Base-by-base conservation (phyloP, 2,888 invertebrate species). In the Phortica okadai region DNA sequence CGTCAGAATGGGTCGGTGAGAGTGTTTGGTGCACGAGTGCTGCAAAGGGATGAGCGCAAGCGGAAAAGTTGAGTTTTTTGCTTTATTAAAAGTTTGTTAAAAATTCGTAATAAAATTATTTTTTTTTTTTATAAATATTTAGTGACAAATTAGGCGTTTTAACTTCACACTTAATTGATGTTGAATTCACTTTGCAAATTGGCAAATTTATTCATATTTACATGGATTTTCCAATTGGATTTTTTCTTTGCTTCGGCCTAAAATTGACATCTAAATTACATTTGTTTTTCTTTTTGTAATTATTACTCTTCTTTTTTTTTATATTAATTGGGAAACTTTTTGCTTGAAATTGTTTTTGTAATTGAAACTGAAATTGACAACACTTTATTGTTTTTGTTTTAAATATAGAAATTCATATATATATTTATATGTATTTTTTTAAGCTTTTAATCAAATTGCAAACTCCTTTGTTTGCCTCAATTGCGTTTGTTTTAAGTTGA, bases 301-400 rank as follows among this genome's bases (percentile, higher is more conserved):
- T 10, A 7, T 62, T 21, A 6, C 16, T 62, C 8, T 16, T 59
- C 21, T 45, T 50, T 16, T 45, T n/a, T 14, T 69, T 10, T 10
- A 21, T 21, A 21, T 25, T 62, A 25, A 1, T 62, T 62, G 16
- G 16, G 25, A 25, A 56, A 56, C 16, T 56, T 62, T 62, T 25
- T 16, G 16, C 45, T 69, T 45, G 45, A 45, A 69, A 69, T 45
- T 6, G n/a, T 69, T 69, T 45, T 16, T 69, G 44, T 69, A 69
- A 69, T 69, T 69, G 69, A 69, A 69, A 69, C 21, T 42, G 42
- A 69, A 69, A 69, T 69, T 69, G 69, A 69, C 69, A 45, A 45
- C 21, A 69, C 16, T 45, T 16, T 10, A 14, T 67, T 45, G n/a
- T 69, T 69, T 45, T 45, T 16, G 16, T 44, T 69, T 45, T 16